A percentile compares a stretch with the other conserved stretches of the same genome.
phyloP scores from a whole-genome alignment of 1,140 invertebrate genomes.

The Cyphomyrmex costatus region DNA sequence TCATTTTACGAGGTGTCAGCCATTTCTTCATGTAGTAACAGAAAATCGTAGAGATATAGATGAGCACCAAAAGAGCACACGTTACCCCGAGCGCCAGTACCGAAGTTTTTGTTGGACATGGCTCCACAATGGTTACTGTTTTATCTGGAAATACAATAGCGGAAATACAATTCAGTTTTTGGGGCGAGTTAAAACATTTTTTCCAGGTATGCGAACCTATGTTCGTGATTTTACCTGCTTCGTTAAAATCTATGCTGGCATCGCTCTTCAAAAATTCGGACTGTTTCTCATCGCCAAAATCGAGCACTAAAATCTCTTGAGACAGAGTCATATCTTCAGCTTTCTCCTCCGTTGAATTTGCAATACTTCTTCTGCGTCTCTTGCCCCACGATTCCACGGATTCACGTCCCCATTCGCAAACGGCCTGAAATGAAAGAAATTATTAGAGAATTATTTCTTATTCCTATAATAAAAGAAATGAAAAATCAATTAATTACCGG shows the following conservation, averaged over 20 bases:
- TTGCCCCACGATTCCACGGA: conserved; percentile 96
- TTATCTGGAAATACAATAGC: conserved; percentile 89
- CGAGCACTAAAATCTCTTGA: conserved; percentile 96
- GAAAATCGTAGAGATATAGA: conserved; percentile 96
- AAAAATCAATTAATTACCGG: conserved; percentile 89
- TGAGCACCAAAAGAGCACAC: conserved; percentile 95
- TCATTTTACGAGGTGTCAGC: conserved; percentile 93
- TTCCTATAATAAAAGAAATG: neutral
- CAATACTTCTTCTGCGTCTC: conserved; percentile 91
- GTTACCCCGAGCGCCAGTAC: conserved; percentile 95
- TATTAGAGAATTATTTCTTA: conserved; percentile 61
- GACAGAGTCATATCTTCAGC: conserved; percentile 97
- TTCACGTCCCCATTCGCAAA: conserved; percentile 95
- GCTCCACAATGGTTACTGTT: conserved; percentile 94
- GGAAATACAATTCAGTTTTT: neutral
- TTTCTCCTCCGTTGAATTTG: conserved; percentile 88
- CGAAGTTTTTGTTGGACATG: conserved; percentile 96
- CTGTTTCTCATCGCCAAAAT: conserved; percentile 96
- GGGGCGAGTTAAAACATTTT: neutral
- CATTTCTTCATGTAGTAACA: conserved; percentile 97
- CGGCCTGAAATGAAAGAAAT: conserved; percentile 88
- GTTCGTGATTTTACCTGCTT: conserved; percentile 80
- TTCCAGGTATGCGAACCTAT: neutral
- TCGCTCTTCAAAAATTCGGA: conserved; percentile 93
- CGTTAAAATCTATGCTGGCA: conserved; percentile 91